Base-by-base conservation (phyloP, 1,140 invertebrate species). In the Dermatophagoides farinae region DNA sequence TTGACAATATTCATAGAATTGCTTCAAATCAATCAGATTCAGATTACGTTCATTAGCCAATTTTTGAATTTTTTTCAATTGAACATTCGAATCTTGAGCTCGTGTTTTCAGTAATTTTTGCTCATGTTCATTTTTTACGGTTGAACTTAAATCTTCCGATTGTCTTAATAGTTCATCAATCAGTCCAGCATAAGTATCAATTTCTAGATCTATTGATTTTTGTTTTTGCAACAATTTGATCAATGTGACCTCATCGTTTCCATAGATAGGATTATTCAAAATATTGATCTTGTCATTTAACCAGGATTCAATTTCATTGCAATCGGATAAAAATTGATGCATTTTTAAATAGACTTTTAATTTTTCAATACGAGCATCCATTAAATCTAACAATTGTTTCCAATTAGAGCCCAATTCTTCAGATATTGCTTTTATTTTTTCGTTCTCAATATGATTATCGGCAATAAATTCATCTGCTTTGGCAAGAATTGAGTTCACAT, bases 301-400 rank as follows among this genome's bases (percentile, higher is more conserved):
- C 90, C 90, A 95, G 52, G 82, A 81, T 73, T 95, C 90, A 64
- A 93, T 83, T 75, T 96, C 90, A 61, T 82, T 81, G 8, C 86
- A 84, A 70, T 93, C 89, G 37, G 70, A 71, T 54, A 74, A 66
- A 57, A 71, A 74, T 59, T 89, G 85, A 72, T 93, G 89, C 16
- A 86, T 83, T 70, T 83, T 85, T 20, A 44, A 91, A 0, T 87
- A 87, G 25, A 87, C 25, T 23, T 38, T 55, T 20, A 53, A 39
- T 38, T 14, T 38, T 38, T 53, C 14, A 39, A 16, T 14, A 2
- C 51, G 51, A 16, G 2, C 4, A 4, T 38, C 23, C 2, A 11
- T 53, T 22, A 18, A 75, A 67, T 93, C 87, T 37, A 95, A 75
- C 62, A 84, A 82, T 40, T 79, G 80, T 43, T 79, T 81, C 23